Percentiles rank a stretch among this genome's conserved stretches.
Conservation (phyloP, 2,797 vertebrate genomes). For the Lagodon rhomboides region DNA sequence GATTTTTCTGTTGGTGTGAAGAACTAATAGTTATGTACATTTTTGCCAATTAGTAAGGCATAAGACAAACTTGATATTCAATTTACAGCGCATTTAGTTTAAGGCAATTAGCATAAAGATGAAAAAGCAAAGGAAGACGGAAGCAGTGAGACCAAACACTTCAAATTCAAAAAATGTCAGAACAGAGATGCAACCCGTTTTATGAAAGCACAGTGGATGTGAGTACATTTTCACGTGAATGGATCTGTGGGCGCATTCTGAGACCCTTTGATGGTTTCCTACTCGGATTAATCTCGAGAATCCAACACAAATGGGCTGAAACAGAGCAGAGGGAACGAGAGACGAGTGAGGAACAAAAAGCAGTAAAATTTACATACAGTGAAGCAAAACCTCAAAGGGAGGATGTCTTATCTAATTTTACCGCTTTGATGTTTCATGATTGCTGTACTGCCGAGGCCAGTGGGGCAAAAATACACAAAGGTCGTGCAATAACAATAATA, state of each 20-base stretch:
- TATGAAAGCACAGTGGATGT: background rate
- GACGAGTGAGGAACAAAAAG: slow-evolving; percentile 15
- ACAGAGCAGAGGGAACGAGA: slow-evolving; percentile 31
- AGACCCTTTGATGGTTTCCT: slow-evolving; percentile 3
- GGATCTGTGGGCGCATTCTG: background rate
- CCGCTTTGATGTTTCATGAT: slow-evolving; percentile 56
- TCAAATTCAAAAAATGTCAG: background rate
- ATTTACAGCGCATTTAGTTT: background rate
- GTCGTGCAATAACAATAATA: slow-evolving; percentile 11
- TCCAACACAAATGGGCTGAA: background rate
- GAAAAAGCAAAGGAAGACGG: background rate
- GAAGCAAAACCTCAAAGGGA: slow-evolving; percentile 46
- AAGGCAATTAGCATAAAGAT: background rate
- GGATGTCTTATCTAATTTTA: slow-evolving; percentile 21
- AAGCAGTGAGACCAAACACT: background rate
- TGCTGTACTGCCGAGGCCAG: slow-evolving; percentile 29
- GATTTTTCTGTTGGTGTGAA: background rate
- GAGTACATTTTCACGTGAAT: background rate
- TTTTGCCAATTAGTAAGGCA: background rate
- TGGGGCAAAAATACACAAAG: background rate
- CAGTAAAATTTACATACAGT: slow-evolving; percentile 28
- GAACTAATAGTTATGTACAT: background rate
- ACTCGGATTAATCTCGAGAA: slow-evolving; percentile 3
- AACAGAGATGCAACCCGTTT: background rate
- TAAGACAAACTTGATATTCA: background rate